Base-by-base conservation (phyloP, 2,888 invertebrate species). In the Glomeris marginata region DNA sequence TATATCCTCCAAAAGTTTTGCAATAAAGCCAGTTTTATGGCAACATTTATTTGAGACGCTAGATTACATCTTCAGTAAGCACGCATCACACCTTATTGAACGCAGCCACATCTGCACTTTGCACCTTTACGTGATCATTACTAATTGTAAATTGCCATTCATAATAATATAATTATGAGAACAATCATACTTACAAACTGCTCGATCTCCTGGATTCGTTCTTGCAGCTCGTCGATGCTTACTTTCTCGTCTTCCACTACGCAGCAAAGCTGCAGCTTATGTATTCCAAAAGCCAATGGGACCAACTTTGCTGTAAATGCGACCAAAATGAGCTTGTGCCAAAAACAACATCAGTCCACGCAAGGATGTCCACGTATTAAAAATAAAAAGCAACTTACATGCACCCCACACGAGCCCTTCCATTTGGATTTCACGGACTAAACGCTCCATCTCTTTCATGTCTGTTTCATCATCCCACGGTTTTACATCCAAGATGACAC, bases 391-490 rank as follows among this genome's bases (percentile, higher is more conserved):
- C 1, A 38, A 62, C 63, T 59, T 58, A 66, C 66, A 63, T 41
- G 66, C 64, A 54, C 72, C 73, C 73, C 73, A 73, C 15, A 70
- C 53, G n/a, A 72, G 64, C 22, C 72, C 73, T 57, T 72, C 71
- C 55, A 62, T 61, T 45, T 58, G 55, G 45, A 73, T 65, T 16
- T 57, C 48, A 34, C 71, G 62, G 1, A 72, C 71, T 20, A 54
- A 51, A 37, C 58, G 56, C 58, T 74, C 73, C 57, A 74, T 56
- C 52, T 63, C 65, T 8, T 55, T 59, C 66, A 72, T 65, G 55
- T 73, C 69, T 38, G 71, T 72, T 57, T 71, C 70, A 61, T 73
- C 72, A 57, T 72, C 71, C 72, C 72, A 72, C 22, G 72, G 72
- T 59, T 73, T 73, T 18, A 73, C 69, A 54, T 73, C 72, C 47